Conservation (phyloP, 1,140 invertebrate species). For the Drosophila bifasciata region DNA sequence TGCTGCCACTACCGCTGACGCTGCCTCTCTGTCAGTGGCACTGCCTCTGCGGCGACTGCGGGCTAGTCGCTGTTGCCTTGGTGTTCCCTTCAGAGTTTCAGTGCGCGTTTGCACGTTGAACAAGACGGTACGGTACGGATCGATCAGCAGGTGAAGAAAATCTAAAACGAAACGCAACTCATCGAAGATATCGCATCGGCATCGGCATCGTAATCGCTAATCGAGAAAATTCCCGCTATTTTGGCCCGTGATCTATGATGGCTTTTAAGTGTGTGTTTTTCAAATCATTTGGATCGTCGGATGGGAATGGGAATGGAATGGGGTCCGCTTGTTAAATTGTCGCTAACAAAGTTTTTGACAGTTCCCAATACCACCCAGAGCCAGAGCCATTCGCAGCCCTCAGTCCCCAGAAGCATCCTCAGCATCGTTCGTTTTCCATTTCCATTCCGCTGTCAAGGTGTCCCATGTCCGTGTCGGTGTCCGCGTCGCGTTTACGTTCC, state of each 20-base stretch:
- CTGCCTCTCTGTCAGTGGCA: slow-evolving; percentile 18
- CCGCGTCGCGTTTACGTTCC: slow-evolving; percentile 61
- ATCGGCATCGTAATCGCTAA: slow-evolving; percentile 1
- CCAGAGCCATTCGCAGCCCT: slow-evolving; percentile 10
- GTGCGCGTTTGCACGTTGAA: slow-evolving; percentile 77
- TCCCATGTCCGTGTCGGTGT: slow-evolving; percentile 6
- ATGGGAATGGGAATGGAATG: too few species aligned
- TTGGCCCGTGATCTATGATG: slow-evolving; percentile 34
- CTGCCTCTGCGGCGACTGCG: slow-evolving; percentile 25
- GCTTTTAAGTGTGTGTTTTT: slow-evolving; percentile 45
- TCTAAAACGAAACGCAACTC: too few species aligned
- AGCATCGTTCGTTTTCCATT: slow-evolving; percentile 26
- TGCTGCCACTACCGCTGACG: slow-evolving; percentile 18
- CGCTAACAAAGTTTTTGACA: slow-evolving; percentile 51
- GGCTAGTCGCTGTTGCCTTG: slow-evolving; percentile 46
- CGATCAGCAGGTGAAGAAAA: slow-evolving; percentile 9
- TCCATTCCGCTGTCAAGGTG: slow-evolving; percentile 52
- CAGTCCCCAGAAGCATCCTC: slow-evolving; percentile 29
- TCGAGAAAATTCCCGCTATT: slow-evolving; percentile 31
- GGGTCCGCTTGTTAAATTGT: slow-evolving; percentile 39
- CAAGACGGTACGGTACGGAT: slow-evolving; percentile 57
- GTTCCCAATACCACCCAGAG: slow-evolving; percentile 22
- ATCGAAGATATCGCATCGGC: slow-evolving; percentile 11
- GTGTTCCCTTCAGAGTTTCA: slow-evolving; percentile 59
- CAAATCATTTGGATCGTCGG: slow-evolving; percentile 25